These are phyloP conservation scores for Philereme transversata DNA, from an alignment of 2,888 invertebrate species.

Conservation along the genomic window DNA sequence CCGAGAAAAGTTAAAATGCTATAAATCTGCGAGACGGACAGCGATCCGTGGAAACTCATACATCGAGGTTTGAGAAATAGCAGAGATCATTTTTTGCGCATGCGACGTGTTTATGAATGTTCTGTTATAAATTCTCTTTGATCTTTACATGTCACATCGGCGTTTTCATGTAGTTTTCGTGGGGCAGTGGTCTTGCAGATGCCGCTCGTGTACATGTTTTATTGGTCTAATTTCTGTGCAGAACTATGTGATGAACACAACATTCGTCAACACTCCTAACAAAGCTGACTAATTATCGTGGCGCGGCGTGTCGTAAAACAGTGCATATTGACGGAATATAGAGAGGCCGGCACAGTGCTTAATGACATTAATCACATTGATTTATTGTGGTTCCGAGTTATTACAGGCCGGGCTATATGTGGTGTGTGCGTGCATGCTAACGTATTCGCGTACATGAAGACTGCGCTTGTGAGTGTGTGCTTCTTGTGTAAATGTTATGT, in stretches of 20 bases:
- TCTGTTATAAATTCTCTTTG: slow-evolving; percentile 74
- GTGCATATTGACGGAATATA: slow-evolving; percentile 85
- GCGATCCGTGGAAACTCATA: slow-evolving; percentile 36
- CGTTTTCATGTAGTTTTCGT: slow-evolving; percentile 49
- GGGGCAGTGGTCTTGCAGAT: slow-evolving; percentile 45
- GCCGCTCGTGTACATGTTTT: slow-evolving; percentile 56
- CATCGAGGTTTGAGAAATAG: slow-evolving; percentile 67
- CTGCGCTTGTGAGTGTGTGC: slow-evolving; percentile 57
- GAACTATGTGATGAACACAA: slow-evolving; percentile 54
- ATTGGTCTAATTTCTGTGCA: slow-evolving; percentile 59
- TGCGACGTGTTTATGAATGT: slow-evolving; percentile 75
- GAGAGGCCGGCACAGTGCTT: slow-evolving; percentile 84
- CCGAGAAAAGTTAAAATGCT: slow-evolving; percentile 62
- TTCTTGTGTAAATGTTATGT: slow-evolving; percentile 77
- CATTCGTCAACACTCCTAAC: slow-evolving; percentile 77
- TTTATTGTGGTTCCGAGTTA: slow-evolving; percentile 85
- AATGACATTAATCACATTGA: slow-evolving; percentile 85
- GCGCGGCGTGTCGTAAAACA: slow-evolving; percentile 82
- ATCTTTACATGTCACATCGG: slow-evolving; percentile 68
- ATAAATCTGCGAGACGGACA: slow-evolving; percentile 58
- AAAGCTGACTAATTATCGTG: slow-evolving; percentile 84
- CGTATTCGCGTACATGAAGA: slow-evolving; percentile 45
- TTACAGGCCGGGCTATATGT: slow-evolving; percentile 76
- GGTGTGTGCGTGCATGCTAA: slow-evolving; percentile 63
- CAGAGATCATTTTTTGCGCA: slow-evolving; percentile 79